phyloP scores from a whole-genome alignment of 2,113 vertebrate genomes.

The Chlamydotis undulata region DNA sequence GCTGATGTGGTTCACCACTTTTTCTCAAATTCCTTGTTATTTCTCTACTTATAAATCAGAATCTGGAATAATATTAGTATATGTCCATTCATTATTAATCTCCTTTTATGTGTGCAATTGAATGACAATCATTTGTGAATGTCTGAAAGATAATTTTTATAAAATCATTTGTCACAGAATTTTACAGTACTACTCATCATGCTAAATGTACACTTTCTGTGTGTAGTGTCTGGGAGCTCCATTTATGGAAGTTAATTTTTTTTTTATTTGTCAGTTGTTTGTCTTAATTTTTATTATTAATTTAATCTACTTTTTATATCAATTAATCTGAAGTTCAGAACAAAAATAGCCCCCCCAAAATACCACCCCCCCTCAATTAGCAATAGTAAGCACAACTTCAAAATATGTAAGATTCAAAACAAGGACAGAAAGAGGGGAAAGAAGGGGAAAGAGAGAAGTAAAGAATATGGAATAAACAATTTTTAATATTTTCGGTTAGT shows the following conservation, averaged over 20 bases:
- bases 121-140: neutral
- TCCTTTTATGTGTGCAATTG: neutral
- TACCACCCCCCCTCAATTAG: fast-evolving
- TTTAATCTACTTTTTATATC: neutral
- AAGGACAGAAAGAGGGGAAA: neutral
- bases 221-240: neutral
- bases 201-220: neutral
- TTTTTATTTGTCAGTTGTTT: neutral
- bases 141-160: neutral
- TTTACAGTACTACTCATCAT: neutral
- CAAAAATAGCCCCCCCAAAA: neutral
- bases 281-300: neutral
- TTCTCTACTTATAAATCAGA: neutral
- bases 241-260: neutral
- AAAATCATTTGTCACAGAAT: neutral
- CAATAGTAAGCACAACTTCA: neutral
- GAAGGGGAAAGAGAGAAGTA: neutral
- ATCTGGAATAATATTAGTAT: neutral
- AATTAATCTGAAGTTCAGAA: neutral
- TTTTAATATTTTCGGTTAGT: conserved; percentile 25
- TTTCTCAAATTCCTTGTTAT: neutral
- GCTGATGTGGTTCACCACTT: neutral
- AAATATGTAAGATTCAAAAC: neutral
- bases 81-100: neutral
- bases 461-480: neutral